These are phyloP conservation scores for Leptinotarsa undecemlineata DNA, from an alignment of 1,140 invertebrate species.

Conservation along the genomic window DNA sequence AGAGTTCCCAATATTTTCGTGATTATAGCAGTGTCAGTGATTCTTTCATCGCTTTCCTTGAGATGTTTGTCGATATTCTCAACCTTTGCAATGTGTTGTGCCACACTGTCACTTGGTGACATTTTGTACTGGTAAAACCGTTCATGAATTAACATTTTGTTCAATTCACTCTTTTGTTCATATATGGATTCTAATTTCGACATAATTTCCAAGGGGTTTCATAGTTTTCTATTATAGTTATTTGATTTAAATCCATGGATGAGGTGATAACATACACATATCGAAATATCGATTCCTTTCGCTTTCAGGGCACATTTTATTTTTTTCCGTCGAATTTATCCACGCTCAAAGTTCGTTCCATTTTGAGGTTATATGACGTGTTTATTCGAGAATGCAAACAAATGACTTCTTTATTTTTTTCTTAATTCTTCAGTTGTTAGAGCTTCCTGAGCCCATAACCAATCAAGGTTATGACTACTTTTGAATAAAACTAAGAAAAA, in stretches of 20 bases:
- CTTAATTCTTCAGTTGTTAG: too few species aligned
- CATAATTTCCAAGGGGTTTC: not conserved
- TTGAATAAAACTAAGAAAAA: too few species aligned
- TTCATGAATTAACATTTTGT: conserved; percentile 16
- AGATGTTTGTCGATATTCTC: conserved; percentile 42
- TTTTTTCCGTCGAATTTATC: conserved; percentile 48
- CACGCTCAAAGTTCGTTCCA: not conserved
- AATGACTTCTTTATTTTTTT: too few species aligned
- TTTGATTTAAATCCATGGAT: not conserved
- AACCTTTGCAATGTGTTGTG: conserved; percentile 15
- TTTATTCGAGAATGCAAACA: too few species aligned
- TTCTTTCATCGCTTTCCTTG: conserved; percentile 44
- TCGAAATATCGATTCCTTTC: conserved; percentile 23
- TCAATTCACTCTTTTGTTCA: not conserved
- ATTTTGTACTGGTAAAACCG: conserved; percentile 17
- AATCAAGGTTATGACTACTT: too few species aligned
- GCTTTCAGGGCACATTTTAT: conserved; percentile 47
- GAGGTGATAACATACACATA: not conserved
- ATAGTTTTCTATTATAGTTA: conserved; percentile 17
- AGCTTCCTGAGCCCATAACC: too few species aligned
- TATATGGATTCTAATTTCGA: conserved; percentile 12
- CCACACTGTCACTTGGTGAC: not conserved
- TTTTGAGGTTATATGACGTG: too few species aligned
- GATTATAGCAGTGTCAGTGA: conserved; percentile 50
- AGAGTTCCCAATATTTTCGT: not conserved